Percentiles rank a stretch among this genome's conserved stretches.
phyloP scores from a whole-genome alignment of 2,113 vertebrate genomes.

The Grantiella picta region DNA sequence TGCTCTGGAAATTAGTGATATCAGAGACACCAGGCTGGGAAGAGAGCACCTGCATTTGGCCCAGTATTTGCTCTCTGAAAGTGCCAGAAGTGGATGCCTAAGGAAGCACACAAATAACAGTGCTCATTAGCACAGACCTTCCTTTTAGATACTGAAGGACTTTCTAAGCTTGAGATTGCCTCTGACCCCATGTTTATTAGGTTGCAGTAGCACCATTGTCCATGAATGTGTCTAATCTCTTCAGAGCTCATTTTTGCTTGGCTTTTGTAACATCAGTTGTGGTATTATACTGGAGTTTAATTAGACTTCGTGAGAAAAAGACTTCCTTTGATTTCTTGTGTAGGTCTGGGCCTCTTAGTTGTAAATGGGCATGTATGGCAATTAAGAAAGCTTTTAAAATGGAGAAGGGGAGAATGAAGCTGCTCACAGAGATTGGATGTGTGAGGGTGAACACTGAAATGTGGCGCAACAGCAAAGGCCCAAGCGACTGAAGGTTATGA shows the following conservation, averaged over 20 bases:
- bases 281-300: background rate
- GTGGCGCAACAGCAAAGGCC: background rate
- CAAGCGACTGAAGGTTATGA: background rate
- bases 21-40: background rate
- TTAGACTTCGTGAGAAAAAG: background rate
- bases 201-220: background rate
- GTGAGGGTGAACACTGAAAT: background rate
- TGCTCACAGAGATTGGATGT: background rate
- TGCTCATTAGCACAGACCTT: accelerated
- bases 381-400: background rate
- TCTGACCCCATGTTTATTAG: background rate
- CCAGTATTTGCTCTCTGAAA: background rate
- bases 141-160: background rate
- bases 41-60: background rate
- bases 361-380: background rate
- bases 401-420: background rate
- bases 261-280: background rate
- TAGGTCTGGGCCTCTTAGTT: background rate
- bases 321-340: background rate
- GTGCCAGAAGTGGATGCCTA: background rate
- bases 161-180: background rate
- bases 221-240: background rate
- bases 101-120: background rate
- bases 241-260: background rate
- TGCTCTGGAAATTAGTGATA: background rate